Base-by-base conservation (phyloP, 2,888 invertebrate species). In the Opisthograptis luteolata region DNA sequence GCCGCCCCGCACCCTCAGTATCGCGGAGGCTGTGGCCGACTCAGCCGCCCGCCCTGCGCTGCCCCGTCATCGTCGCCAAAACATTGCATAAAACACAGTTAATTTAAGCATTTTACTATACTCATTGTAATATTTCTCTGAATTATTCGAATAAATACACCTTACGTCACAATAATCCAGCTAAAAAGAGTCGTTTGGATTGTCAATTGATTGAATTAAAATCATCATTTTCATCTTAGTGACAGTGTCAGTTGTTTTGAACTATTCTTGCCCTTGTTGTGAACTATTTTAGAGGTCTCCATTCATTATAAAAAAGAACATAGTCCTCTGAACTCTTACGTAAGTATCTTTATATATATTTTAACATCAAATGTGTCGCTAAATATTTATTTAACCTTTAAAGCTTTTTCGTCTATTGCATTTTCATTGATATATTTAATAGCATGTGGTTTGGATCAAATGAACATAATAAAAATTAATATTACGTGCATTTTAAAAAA, bases 1-100 rank as follows among this genome's bases (percentile, higher is more conserved):
- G 63, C 68, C 54, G 66, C 70, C 61, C 65, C 62, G 65, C 54
- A 64, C 76, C 79, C 77, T 85, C 88, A 91, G 91, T 91, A 77
- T 81, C 83, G 84, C 86, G 89, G 90, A 91, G 87, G 89, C 91
- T 90, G 91, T 84, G 87, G 85, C 76, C 61, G 65, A 68, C 62
- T 69, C 66, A 66, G 79, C 80, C 82, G 86, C 76, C 81, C 84
- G 85, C 82, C 82, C 81, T 76, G 66, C 70, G 68, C 56, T 69
- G 69, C 70, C 63, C 55, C 62, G 60, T 58, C 62, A 58, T 65
- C 65, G 64, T 20, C 63, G 64, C 66, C 79, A 79, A 76, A 81
- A 81, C 81, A 79, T 78, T 78, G 68, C 63, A 68, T 63, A 55
- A 57, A 68, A 55, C 58, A 45, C 59, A 52, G 19, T 41, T 48